Base-by-base conservation (phyloP, 1,140 invertebrate species). In the Papilio polytes region DNA sequence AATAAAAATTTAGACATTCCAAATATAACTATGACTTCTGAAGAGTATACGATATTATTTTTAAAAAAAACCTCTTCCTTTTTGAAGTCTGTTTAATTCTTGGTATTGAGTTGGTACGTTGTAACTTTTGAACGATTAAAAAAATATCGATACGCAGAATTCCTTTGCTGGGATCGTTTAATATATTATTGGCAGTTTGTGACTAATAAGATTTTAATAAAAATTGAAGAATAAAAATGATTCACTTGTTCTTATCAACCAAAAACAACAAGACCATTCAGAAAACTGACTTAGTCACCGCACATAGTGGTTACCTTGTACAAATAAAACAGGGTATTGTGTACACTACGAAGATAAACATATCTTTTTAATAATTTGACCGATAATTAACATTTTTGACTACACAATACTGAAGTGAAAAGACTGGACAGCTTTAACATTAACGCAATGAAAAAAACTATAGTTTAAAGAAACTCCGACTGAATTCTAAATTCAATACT, bases 211-310 rank as follows among this genome's bases (percentile, higher is more conserved):
- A 70, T 36, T 36, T 70, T 0, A 13, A 13, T 70, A 31, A 13
- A 70, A 70, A 13, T 70, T 36, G 10, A 70, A 70, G 63, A 70
- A 70, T 70, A 31, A 70, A 66, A 70, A 70, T 70, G 63, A 70
- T 70, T 70, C 63, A 70, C 36, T 70, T 22, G 20, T 26, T 36
- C 63, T 70, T 70, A 70, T 70, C 63, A 31, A 13, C 4, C 18
- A 31, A 31, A 63, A 31, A 66, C 59, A 66, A 70, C 26, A 31
- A 66, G 22, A 36, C 26, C 26, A 36, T 36, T 70, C 26, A 70
- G 63, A 26, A 63, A 63, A 63, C 20, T 70, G 22, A 15, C 6
- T 31, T 70, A 70, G 13, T 70, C 63, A 70, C 26, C 3, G 12
- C 3, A 31, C 13, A 63, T 63, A 70, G 26, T 70, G 22, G 63